A percentile compares a stretch with the other conserved stretches of the same genome.
These are phyloP conservation scores for Ceratina calcarata DNA, from an alignment of 1,140 invertebrate species.

Conservation along the genomic window DNA sequence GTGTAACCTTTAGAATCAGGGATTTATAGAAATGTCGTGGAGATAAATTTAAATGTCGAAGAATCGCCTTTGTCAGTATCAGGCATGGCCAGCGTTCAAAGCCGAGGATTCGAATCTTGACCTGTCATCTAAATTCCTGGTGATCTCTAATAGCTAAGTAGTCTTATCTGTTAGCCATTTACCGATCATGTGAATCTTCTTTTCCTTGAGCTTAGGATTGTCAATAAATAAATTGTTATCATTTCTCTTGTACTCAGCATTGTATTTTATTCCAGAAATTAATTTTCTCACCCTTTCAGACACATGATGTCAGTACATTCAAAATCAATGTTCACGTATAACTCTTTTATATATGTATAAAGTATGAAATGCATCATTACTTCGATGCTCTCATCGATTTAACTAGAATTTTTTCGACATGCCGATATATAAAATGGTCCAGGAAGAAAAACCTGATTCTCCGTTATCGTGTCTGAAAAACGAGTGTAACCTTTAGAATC, in stretches of 20 bases:
- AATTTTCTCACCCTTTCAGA: background rate
- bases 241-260: background rate
- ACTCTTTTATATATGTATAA: background rate
- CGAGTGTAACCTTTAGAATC: background rate
- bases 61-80: constrained; percentile 39
- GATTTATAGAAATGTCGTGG: constrained; percentile 18
- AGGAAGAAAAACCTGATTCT: background rate
- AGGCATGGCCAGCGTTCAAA: constrained; percentile 36
- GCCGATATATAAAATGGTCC: background rate
- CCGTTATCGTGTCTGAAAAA: too few relatives aligned
- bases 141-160: constrained; percentile 62
- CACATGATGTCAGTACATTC: background rate
- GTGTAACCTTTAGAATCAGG: background rate
- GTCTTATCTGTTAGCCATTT: constrained; percentile 67
- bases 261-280: background rate
- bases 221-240: background rate
- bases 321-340: background rate
- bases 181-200: constrained; percentile 56
- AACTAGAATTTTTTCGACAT: too few relatives aligned
- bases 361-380: too few relatives aligned
- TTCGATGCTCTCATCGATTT: too few relatives aligned
- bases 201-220: constrained; percentile 5
- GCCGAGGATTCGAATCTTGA: constrained; percentile 31
- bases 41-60: constrained; percentile 22
- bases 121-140: constrained; percentile 60